Evolutionary conservation across 2,888 invertebrate species (phyloP).

Genomic region (Dendrolimus houi): DNA sequence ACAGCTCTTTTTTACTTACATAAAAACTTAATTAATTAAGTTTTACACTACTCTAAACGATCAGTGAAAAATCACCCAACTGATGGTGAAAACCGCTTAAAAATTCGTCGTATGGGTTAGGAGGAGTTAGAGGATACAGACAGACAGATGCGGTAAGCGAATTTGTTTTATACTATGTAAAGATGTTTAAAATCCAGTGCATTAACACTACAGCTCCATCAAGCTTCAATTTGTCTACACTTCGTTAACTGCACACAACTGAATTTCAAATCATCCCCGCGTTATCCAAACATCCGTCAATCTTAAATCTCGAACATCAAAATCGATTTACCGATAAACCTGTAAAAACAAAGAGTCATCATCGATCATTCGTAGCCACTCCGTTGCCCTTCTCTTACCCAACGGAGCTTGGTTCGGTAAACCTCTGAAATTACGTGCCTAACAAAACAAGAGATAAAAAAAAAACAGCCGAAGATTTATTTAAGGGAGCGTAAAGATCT

Average conservation of each 20-base stretch:
- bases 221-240: not conserved
- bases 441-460: slow-evolving; percentile 64
- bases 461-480: slow-evolving; percentile 60
- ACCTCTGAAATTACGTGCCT: slow-evolving; percentile 64
- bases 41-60: too few species aligned
- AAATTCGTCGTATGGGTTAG: too few species aligned
- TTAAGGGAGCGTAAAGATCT: slow-evolving; percentile 77
- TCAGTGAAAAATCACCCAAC: too few species aligned
- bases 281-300: slow-evolving; percentile 29
- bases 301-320: slow-evolving; percentile 32
- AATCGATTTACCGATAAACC: slow-evolving; percentile 48
- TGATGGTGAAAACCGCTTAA: too few species aligned
- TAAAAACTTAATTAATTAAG: too few species aligned
- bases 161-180: too few species aligned
- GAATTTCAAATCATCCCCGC: slow-evolving; percentile 7
- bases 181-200: too few species aligned
- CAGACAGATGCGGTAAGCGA: too few species aligned
- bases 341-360: slow-evolving; percentile 65
- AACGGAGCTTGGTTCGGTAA: slow-evolving; percentile 40
- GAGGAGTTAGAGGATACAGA: too few species aligned
- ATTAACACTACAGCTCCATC: not conserved
- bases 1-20: too few species aligned
- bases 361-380: slow-evolving; percentile 53
- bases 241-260: slow-evolving; percentile 9
- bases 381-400: slow-evolving; percentile 22